phyloP scores from a whole-genome alignment of 2,888 invertebrate species.

The Amitus sp. region DNA sequence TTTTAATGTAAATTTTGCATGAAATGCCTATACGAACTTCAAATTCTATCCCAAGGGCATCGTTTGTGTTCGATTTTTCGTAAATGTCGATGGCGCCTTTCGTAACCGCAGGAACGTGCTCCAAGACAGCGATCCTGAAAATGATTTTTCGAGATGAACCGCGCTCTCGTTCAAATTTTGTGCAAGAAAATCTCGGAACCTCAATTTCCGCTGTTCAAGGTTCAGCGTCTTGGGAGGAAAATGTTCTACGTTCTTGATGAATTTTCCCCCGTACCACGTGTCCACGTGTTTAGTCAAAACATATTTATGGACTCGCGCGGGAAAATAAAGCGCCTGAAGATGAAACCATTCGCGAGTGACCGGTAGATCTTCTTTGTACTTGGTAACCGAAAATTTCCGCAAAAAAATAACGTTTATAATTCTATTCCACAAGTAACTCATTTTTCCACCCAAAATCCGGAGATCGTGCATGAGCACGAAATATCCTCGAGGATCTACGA shows the following conservation, averaged over 20 bases:
- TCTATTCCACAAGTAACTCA: slow-evolving; percentile 81
- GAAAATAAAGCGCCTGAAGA: slow-evolving; percentile 79
- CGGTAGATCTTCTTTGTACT: slow-evolving; percentile 46
- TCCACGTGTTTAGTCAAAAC: slow-evolving; percentile 74
- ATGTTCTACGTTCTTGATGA: slow-evolving; percentile 67
- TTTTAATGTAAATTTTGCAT: too few relatives aligned
- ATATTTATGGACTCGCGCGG: slow-evolving; percentile 70
- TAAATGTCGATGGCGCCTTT: slow-evolving; percentile 51
- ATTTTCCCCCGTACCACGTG: slow-evolving; percentile 74
- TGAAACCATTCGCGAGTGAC: slow-evolving; percentile 71
- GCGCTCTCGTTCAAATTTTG: too few relatives aligned
- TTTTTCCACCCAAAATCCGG: slow-evolving; percentile 73
- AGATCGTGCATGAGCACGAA: slow-evolving; percentile 78
- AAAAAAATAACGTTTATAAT: slow-evolving; percentile 81
- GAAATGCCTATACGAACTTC: slow-evolving; percentile 70
- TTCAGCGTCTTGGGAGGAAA: slow-evolving; percentile 62
- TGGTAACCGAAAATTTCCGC: slow-evolving; percentile 66
- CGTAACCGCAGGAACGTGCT: slow-evolving; percentile 76
- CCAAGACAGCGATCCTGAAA: slow-evolving; percentile 73
- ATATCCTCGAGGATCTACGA: slow-evolving; percentile 77
- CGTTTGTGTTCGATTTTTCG: slow-evolving; percentile 15
- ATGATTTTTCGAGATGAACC: slow-evolving; percentile 31
- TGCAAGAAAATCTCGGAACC: too few relatives aligned
- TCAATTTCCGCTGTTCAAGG: slow-evolving; percentile 51
- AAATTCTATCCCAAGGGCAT: slow-evolving; percentile 73